phyloP scores from a whole-genome alignment of 1,140 invertebrate genomes.

The Harlomillsia oculata region DNA sequence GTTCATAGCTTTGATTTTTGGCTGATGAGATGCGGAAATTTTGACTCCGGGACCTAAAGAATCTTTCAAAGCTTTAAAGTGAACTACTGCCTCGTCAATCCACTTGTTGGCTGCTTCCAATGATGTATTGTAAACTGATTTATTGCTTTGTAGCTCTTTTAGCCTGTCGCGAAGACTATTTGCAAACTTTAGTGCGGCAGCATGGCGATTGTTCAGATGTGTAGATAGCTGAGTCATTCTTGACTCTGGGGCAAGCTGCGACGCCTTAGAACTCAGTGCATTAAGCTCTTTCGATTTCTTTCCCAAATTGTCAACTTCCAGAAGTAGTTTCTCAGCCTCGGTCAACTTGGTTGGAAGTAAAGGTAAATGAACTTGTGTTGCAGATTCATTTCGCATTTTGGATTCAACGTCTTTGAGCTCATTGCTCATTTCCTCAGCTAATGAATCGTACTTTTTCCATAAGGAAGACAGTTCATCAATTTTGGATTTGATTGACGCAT shows the following conservation, averaged over 20 bases:
- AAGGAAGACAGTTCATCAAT: constrained; percentile 62
- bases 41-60: constrained; percentile 54
- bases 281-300: constrained; percentile 56
- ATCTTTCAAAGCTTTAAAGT: constrained; percentile 57
- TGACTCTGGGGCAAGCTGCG: constrained; percentile 66
- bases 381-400: constrained; percentile 61
- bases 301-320: constrained; percentile 53
- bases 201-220: constrained; percentile 64
- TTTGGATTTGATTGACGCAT: constrained; percentile 55
- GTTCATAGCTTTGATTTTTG: constrained; percentile 47
- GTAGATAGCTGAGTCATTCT: constrained; percentile 66
- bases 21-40: constrained; percentile 49
- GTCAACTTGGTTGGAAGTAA: constrained; percentile 61
- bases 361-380: constrained; percentile 55
- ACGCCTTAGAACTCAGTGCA: constrained; percentile 58
- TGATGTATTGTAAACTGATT: constrained; percentile 55
- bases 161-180: constrained; percentile 56
- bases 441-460: constrained; percentile 49
- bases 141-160: constrained; percentile 54
- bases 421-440: constrained; percentile 60
- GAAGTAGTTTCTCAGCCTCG: constrained; percentile 54
- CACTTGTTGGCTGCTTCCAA: constrained; percentile 64
- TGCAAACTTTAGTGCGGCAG: constrained; percentile 62
- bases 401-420: constrained; percentile 83
- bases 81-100: constrained; percentile 61